These are phyloP conservation scores for Leptosomus discolor DNA, from an alignment of 2,113 vertebrate species.

Conservation along the genomic window DNA sequence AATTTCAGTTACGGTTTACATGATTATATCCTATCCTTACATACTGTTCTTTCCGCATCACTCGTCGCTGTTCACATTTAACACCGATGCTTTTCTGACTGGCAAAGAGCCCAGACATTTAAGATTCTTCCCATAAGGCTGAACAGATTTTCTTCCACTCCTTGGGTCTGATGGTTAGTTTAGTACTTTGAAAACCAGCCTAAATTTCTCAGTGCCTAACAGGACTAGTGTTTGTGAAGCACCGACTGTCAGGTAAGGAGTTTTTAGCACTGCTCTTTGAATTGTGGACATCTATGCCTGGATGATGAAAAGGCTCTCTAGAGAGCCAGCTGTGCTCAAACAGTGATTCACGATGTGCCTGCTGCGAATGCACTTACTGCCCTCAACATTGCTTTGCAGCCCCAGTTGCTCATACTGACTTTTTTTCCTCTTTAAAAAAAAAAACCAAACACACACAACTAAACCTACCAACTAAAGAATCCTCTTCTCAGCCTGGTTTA, in stretches of 20 bases:
- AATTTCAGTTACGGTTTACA: background rate
- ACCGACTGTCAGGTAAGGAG: background rate
- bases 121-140: background rate
- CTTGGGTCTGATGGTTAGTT: background rate
- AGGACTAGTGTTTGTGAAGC: background rate
- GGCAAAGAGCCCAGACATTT: background rate
- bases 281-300: background rate
- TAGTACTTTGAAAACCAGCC: background rate
- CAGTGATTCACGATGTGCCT: fast-evolving
- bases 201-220: background rate
- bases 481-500: background rate
- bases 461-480: background rate
- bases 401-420: background rate
- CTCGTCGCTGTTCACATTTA: background rate
- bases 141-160: background rate
- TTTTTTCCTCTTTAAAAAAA: background rate
- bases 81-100: background rate
- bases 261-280: background rate
- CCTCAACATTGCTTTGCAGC: background rate
- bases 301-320: background rate
- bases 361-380: background rate
- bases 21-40: background rate
- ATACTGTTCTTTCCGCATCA: background rate
- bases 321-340: background rate
- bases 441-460: too few species aligned